These are phyloP conservation scores for Teleopsis dalmanni DNA, from an alignment of 1,140 invertebrate genomes.

Conservation along the genomic window DNA sequence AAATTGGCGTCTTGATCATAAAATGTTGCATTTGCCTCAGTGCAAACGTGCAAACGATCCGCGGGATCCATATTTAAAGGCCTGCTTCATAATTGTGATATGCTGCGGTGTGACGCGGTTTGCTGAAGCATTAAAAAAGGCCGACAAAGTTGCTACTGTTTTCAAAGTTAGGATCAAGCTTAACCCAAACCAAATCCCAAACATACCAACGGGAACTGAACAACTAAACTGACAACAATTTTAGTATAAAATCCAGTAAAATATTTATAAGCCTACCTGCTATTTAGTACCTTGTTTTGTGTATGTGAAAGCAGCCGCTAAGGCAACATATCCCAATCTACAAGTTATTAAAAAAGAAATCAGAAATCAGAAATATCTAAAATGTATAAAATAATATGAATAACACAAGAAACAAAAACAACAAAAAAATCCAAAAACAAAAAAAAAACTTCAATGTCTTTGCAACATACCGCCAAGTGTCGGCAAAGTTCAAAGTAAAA, in stretches of 20 bases:
- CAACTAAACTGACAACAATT: too few relatives aligned
- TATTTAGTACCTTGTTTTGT: too few relatives aligned
- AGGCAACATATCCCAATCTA: neutral
- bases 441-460: slow-evolving; percentile 6
- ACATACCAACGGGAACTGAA: too few relatives aligned
- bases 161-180: slow-evolving; percentile 43
- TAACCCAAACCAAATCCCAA: too few relatives aligned
- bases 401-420: neutral
- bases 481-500: slow-evolving; percentile 42
- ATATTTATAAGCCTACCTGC: too few relatives aligned
- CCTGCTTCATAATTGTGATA: slow-evolving; percentile 2
- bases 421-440: neutral
- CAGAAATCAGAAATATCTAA: neutral
- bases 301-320: too few relatives aligned
- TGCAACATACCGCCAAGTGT: slow-evolving; percentile 17
- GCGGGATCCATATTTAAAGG: slow-evolving; percentile 2
- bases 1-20: slow-evolving; percentile 15
- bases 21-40: slow-evolving; percentile 6
- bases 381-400: neutral
- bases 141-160: slow-evolving; percentile 33
- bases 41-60: neutral
- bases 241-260: too few relatives aligned
- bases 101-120: too few relatives aligned
- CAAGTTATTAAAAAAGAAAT: neutral
- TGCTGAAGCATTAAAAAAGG: too few relatives aligned